Percentiles rank a stretch among this genome's conserved stretches.
Conservation (phyloP, 35 echinoderm and acorn worm genomes). For the Chiridota heheva region DNA sequence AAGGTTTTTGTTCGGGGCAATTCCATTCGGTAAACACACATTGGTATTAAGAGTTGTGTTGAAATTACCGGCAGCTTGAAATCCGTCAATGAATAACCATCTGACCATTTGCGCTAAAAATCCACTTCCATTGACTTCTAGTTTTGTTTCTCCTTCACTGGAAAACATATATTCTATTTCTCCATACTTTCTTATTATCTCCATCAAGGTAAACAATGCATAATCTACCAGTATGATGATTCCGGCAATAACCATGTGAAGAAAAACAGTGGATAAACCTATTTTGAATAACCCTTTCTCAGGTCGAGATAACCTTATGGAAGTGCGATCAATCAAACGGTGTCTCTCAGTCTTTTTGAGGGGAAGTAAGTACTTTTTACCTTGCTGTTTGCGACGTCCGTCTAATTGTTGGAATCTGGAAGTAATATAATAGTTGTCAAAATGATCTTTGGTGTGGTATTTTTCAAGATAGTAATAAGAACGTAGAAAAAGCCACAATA, state of each 20-base stretch:
- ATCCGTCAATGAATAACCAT: constrained; percentile 57
- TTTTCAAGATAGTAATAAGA: constrained; percentile 82
- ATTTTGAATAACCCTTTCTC: constrained; percentile 78
- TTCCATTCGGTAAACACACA: constrained; percentile 62
- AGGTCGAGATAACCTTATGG: constrained; percentile 43
- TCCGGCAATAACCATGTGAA: constrained; percentile 61
- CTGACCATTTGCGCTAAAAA: constrained; percentile 45
- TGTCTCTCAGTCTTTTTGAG: constrained; percentile 73
- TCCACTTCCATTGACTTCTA: constrained; percentile 49
- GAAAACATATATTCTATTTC: constrained; percentile 49
- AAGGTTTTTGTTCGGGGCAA: constrained; percentile 46
- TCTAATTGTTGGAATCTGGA: constrained; percentile 67
- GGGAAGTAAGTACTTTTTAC: constrained; percentile 50
- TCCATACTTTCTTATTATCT: constrained; percentile 56
- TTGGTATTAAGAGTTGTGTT: constrained; percentile 59
- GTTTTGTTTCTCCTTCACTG: constrained; percentile 32
- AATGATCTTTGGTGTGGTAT: constrained; percentile 81
- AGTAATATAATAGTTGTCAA: constrained; percentile 90
- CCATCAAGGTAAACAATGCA: constrained; percentile 63
- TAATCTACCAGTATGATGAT: constrained; percentile 71
- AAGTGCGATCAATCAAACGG: constrained; percentile 60
- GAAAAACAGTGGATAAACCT: constrained; percentile 59
- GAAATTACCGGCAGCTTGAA: constrained; percentile 61
- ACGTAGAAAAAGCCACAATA: constrained; percentile 63
- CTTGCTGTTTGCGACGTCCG: constrained; percentile 32